Conservation (phyloP, 2,888 invertebrate species). For the Alcis repandata region DNA sequence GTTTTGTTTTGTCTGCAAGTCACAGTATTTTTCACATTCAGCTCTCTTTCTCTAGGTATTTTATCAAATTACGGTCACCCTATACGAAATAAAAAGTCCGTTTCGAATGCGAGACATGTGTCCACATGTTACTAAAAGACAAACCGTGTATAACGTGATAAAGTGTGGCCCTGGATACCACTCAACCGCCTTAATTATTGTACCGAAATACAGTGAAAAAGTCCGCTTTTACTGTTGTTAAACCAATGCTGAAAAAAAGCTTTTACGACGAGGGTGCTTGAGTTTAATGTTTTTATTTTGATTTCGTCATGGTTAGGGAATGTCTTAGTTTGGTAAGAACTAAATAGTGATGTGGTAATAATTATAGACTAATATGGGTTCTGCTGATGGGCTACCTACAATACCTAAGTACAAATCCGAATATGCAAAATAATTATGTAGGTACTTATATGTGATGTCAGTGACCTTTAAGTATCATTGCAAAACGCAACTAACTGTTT, state of each 20-base stretch:
- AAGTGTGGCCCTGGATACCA: slow-evolving; percentile 58
- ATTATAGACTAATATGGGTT: no score
- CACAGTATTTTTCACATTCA: no score
- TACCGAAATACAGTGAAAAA: slow-evolving; percentile 28
- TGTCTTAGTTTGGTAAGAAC: slow-evolving; percentile 4
- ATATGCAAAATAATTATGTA: no score
- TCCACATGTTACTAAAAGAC: slow-evolving; percentile 77
- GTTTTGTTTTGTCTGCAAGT: no score
- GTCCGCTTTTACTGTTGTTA: slow-evolving; percentile 24
- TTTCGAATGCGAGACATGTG: slow-evolving; percentile 79
- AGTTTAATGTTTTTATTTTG: slow-evolving; percentile 12
- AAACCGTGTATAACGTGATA: slow-evolving; percentile 78
- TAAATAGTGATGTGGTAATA: no score
- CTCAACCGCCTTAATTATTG: slow-evolving; percentile 55
- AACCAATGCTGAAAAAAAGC: slow-evolving; percentile 34
- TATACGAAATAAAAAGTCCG: slow-evolving; percentile 71
- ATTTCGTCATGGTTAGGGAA: slow-evolving; percentile 23
- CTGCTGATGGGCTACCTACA: no score
- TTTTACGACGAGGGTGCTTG: slow-evolving; percentile 18
- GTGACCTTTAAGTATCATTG: no score
- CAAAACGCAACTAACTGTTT: no score
- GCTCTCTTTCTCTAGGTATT: no score
- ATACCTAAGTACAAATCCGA: no score
- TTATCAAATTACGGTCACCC: slow-evolving; percentile 21
- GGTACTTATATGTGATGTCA: no score